phyloP scores from a whole-genome alignment of 1,140 invertebrate genomes.

The Drosophila ambigua region DNA sequence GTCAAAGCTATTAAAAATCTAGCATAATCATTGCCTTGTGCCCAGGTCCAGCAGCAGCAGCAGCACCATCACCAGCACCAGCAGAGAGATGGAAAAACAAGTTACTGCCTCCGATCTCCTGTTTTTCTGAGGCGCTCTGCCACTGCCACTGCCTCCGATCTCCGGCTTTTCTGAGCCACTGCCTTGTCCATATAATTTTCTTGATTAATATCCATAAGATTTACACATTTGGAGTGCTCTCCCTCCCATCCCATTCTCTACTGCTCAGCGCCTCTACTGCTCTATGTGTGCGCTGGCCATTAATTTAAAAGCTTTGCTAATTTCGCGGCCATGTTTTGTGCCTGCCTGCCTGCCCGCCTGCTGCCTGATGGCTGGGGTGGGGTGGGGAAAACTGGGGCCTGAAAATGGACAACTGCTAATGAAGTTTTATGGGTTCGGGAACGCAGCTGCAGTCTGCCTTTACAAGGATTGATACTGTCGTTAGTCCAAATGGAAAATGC shows the following conservation, averaged over 20 bases:
- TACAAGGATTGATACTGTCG: conserved; percentile 41
- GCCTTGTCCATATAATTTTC: conserved; percentile 75
- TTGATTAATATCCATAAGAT: conserved; percentile 79
- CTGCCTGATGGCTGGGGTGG: neutral
- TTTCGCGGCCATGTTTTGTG: conserved; percentile 37
- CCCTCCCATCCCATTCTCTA: neutral
- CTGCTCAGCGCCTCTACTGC: too few species aligned
- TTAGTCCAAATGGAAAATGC: conserved; percentile 53
- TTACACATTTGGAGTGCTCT: conserved; percentile 56
- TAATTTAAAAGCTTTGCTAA: conserved; percentile 76
- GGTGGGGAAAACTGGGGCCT: conserved; percentile 1
- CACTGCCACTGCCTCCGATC: conserved; percentile 1
- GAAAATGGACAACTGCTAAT: conserved; percentile 55
- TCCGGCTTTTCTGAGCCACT: neutral
- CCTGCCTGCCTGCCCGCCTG: too few species aligned
- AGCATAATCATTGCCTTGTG: conserved; percentile 66
- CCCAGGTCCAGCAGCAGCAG: neutral
- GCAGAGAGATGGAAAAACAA: conserved; percentile 40
- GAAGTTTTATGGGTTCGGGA: conserved; percentile 73
- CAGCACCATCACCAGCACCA: too few species aligned
- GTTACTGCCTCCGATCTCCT: conserved; percentile 20
- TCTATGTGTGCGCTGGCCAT: conserved; percentile 47
- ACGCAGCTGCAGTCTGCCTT: conserved; percentile 47
- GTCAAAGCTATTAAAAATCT: conserved; percentile 80
- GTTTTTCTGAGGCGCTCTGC: conserved; percentile 24